Conservation (phyloP, 2,888 invertebrate species). For the Scaptomyza reducta region DNA sequence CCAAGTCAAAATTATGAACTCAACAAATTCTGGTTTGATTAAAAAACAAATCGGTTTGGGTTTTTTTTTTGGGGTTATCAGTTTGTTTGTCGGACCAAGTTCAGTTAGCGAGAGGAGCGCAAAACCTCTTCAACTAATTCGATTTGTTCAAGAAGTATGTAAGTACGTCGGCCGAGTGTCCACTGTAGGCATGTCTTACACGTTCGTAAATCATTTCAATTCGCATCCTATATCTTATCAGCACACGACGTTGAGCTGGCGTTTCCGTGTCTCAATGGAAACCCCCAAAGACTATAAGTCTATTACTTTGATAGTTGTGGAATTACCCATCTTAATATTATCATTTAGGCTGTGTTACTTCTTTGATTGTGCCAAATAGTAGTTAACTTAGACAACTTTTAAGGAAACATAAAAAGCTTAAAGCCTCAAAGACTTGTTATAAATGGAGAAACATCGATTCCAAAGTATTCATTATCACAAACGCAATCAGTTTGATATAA, state of each 20-base stretch:
- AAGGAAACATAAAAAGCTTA: background rate
- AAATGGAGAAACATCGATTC: background rate
- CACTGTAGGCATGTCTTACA: conserved; percentile 13
- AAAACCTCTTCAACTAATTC: background rate
- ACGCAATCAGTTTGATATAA: background rate
- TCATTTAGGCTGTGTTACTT: too few relatives aligned
- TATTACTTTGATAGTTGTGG: too few relatives aligned
- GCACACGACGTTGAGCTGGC: too few relatives aligned
- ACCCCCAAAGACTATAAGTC: too few relatives aligned
- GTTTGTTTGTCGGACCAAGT: background rate
- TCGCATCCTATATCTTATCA: conserved; percentile 22
- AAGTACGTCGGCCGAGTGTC: background rate
- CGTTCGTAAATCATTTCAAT: conserved; percentile 4
- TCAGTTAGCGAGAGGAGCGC: background rate
- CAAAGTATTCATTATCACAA: background rate
- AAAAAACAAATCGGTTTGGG: background rate
- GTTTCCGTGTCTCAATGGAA: too few relatives aligned
- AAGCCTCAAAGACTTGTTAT: background rate
- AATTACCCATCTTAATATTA: too few relatives aligned
- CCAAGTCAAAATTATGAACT: conserved; percentile 7
- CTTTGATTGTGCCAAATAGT: background rate
- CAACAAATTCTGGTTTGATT: conserved; percentile 10
- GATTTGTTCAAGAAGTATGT: background rate
- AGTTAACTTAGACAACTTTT: background rate
- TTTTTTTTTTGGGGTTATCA: conserved; percentile 1